These are phyloP conservation scores for Andrena praecox DNA, from an alignment of 2,888 invertebrate species.

Conservation along the genomic window DNA sequence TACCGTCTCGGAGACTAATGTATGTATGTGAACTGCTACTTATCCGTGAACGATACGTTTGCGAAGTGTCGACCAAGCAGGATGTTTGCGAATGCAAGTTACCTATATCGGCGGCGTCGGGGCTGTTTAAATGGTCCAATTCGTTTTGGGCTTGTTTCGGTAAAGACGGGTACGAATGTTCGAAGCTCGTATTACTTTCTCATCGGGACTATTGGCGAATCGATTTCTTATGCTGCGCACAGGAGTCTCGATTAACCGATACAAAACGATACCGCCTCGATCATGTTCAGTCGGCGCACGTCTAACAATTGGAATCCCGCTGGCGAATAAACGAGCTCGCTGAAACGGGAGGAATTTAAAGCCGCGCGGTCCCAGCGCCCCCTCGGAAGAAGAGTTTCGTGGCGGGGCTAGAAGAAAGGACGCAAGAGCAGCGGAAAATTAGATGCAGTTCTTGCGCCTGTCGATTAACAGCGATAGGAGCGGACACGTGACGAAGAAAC, in stretches of 20 bases:
- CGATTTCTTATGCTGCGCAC: constrained; percentile 44
- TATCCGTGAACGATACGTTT: too few species aligned
- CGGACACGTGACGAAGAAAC: not conserved
- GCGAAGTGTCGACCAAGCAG: too few species aligned
- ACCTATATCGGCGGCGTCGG: too few species aligned
- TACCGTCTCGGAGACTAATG: too few species aligned
- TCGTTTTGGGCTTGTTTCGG: too few species aligned
- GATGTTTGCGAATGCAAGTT: too few species aligned
- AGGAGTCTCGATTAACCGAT: constrained; percentile 53
- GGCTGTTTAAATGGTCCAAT: too few species aligned
- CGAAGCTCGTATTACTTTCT: constrained; percentile 3
- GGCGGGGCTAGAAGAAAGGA: not conserved
- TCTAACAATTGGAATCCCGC: constrained; percentile 55
- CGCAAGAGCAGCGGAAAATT: not conserved
- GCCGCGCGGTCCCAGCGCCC: constrained; percentile 5
- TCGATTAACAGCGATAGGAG: not conserved
- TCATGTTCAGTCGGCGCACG: constrained; percentile 45
- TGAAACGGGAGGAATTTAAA: constrained; percentile 51
- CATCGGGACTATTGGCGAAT: constrained; percentile 22
- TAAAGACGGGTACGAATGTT: not conserved
- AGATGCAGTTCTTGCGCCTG: not conserved
- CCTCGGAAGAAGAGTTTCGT: not conserved
- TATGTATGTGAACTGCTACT: too few species aligned
- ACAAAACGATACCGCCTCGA: constrained; percentile 36
- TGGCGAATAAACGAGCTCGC: constrained; percentile 55